Evolutionary conservation across 2,797 vertebrate genomes (phyloP).

Genomic region (Siniperca obscura): DNA sequence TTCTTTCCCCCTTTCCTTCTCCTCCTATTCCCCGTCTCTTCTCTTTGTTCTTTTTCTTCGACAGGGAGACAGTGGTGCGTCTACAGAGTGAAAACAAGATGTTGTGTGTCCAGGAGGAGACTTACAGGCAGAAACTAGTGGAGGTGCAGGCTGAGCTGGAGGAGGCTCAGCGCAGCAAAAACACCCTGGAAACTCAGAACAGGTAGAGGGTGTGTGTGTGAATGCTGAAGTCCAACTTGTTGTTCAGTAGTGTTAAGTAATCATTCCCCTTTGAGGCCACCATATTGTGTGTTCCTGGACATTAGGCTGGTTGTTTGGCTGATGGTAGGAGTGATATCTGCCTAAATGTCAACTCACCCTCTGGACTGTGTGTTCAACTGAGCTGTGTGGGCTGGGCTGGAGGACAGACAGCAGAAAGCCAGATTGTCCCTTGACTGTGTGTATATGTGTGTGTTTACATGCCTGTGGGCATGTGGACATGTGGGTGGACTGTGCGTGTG

Average conservation of each 20-base stretch:
- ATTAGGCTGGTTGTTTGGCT: conserved; percentile 70
- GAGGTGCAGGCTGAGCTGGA: conserved; percentile 88
- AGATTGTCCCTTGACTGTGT: conserved; percentile 80
- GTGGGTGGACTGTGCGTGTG: conserved; percentile 72
- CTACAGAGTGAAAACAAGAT: conserved; percentile 93
- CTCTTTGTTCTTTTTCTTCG: background rate
- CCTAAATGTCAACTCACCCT: conserved; percentile 84
- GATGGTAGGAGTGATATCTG: conserved; percentile 75
- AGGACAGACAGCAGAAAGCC: conserved; percentile 81
- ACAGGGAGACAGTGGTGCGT: conserved; percentile 90
- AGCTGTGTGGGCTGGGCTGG: conserved; percentile 80
- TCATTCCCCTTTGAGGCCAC: conserved; percentile 39
- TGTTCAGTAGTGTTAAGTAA: conserved; percentile 28
- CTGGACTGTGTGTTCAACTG: conserved; percentile 76
- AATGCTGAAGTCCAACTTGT: too few species aligned
- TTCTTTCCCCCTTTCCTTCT: background rate
- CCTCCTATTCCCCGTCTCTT: background rate
- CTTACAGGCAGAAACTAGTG: conserved; percentile 83
- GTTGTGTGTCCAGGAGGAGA: conserved; percentile 89
- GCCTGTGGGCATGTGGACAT: conserved; percentile 77
- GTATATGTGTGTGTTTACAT: conserved; percentile 70
- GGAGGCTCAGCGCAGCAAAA: conserved; percentile 88
- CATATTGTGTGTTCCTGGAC: conserved; percentile 76
- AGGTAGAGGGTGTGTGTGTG: conserved; percentile 72
- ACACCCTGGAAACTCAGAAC: conserved; percentile 89